A percentile compares a stretch with the other conserved stretches of the same genome.
Conservation (phyloP, 2,888 invertebrate species). For the Tetanocera ferruginea region DNA sequence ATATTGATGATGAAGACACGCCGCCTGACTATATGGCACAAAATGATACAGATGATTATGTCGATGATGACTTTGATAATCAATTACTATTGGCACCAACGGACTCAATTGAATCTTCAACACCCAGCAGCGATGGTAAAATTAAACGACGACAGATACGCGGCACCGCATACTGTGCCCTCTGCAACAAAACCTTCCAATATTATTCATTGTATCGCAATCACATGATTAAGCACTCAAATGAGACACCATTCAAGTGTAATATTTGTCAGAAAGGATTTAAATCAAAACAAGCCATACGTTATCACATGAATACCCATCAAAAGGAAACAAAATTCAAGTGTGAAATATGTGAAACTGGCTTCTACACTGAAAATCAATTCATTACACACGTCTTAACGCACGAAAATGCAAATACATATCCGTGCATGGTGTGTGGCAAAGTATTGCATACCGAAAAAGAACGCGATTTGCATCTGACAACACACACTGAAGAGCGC, state of each 20-base stretch:
- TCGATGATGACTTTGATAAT: slow-evolving; percentile 46
- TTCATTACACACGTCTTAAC: slow-evolving; percentile 55
- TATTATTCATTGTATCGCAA: slow-evolving; percentile 57
- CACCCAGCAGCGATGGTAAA: slow-evolving; percentile 36
- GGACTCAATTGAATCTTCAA: slow-evolving; percentile 40
- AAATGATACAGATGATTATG: slow-evolving; percentile 8
- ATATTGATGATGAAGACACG: slow-evolving; percentile 7
- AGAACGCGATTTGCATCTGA: slow-evolving; percentile 60
- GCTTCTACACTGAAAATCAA: slow-evolving; percentile 60
- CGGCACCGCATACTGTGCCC: slow-evolving; percentile 54
- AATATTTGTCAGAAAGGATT: slow-evolving; percentile 56
- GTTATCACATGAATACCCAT: slow-evolving; percentile 59
- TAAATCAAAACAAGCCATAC: slow-evolving; percentile 58
- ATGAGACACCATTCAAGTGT: slow-evolving; percentile 57
- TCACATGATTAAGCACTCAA: slow-evolving; percentile 59
- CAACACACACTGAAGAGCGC: slow-evolving; percentile 73
- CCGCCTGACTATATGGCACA: background rate
- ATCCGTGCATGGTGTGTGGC: slow-evolving; percentile 57
- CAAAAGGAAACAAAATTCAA: slow-evolving; percentile 54
- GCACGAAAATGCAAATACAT: slow-evolving; percentile 53
- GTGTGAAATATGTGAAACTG: slow-evolving; percentile 71
- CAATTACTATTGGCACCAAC: slow-evolving; percentile 42
- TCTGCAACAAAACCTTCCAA: slow-evolving; percentile 58
- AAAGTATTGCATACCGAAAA: slow-evolving; percentile 53
- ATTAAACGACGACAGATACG: slow-evolving; percentile 55